Percentiles rank a stretch among this genome's conserved stretches.
These are phyloP conservation scores for Amblyopsis rosae DNA, from an alignment of 2,113 vertebrate genomes.

Conservation along the genomic window DNA sequence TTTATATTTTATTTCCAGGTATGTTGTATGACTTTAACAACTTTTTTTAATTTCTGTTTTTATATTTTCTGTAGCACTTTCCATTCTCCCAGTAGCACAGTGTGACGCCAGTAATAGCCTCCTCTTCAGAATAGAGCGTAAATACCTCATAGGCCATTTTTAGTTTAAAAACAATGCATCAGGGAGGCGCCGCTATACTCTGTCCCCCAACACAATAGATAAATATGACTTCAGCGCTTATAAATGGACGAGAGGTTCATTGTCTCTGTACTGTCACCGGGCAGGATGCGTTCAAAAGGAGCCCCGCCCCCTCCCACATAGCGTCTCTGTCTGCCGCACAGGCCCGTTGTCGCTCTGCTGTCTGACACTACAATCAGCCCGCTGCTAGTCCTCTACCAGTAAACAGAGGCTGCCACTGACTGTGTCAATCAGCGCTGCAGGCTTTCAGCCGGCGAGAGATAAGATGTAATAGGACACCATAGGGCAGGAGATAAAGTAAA, in stretches of 20 bases:
- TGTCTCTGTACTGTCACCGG: conserved; percentile 37
- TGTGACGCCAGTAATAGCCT: neutral
- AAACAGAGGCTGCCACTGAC: conserved; percentile 10
- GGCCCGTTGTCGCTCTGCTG: conserved; percentile 43
- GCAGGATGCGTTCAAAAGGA: conserved; percentile 7
- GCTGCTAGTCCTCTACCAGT: conserved; percentile 24
- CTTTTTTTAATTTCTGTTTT: no score
- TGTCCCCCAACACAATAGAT: no score
- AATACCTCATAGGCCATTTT: conserved; percentile 23
- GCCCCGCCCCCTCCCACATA: neutral
- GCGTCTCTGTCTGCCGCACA: conserved; percentile 26
- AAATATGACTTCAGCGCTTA: conserved; percentile 37
- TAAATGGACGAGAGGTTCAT: conserved; percentile 24
- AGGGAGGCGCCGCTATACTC: neutral
- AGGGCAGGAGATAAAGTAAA: conserved; percentile 1
- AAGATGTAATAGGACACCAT: conserved; percentile 7
- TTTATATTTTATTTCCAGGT: no score
- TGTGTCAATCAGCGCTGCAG: neutral
- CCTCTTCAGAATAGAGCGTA: neutral
- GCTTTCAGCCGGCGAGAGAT: neutral
- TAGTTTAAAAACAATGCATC: conserved; percentile 27
- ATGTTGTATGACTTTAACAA: no score
- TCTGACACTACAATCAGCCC: conserved; percentile 60
- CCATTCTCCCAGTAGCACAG: conserved; percentile 28
- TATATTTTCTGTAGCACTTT: no score